These are phyloP conservation scores for Anthrax anthrax DNA, from an alignment of 2,888 invertebrate species.

Conservation along the genomic window DNA sequence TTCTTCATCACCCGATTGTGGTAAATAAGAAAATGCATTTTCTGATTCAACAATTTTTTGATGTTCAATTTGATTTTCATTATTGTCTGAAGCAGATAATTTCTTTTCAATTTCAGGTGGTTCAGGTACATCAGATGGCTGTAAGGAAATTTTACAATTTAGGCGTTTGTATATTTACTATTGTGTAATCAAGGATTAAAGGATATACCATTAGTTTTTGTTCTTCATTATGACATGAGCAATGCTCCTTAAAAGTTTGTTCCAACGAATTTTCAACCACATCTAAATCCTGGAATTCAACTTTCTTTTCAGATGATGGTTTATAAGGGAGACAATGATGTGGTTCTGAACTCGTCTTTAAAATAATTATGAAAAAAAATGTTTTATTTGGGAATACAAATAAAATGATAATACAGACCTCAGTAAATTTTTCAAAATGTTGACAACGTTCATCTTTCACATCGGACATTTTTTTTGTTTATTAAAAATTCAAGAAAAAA, in stretches of 20 bases:
- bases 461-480: background rate
- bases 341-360: background rate
- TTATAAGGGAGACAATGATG: background rate
- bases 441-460: background rate
- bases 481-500: too few species aligned
- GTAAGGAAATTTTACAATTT: background rate
- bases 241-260: background rate
- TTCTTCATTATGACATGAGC: background rate
- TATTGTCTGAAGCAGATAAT: background rate
- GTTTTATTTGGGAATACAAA: too few species aligned
- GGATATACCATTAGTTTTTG: background rate
- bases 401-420: background rate
- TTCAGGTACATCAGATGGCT: conserved; percentile 1
- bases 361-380: background rate
- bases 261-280: too few species aligned
- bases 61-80: background rate
- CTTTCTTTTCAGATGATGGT: background rate
- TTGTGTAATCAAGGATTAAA: too few species aligned
- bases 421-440: background rate
- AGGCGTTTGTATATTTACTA: too few species aligned
- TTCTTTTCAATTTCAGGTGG: background rate
- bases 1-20: conserved; percentile 38
- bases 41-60: conserved; percentile 19
- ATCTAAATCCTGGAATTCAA: too few species aligned
- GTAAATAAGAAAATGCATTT: conserved; percentile 37